phyloP scores from a whole-genome alignment of 2,113 vertebrate genomes.

The Grammatotria lemairii region DNA sequence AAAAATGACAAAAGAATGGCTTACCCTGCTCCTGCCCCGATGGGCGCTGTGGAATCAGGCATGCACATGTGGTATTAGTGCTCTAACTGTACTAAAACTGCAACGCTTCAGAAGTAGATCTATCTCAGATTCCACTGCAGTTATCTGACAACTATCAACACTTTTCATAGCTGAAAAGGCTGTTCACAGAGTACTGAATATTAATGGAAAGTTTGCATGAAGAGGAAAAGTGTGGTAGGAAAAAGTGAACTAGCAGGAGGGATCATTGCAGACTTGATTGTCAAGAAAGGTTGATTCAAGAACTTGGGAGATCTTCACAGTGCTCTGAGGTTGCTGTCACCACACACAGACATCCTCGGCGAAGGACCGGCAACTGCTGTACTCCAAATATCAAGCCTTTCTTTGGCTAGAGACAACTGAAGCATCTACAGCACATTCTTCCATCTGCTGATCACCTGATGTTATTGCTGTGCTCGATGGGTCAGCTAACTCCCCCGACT shows the following conservation, averaged over 20 bases:
- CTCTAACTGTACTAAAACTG: neutral
- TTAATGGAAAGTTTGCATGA: neutral
- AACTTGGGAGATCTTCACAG: neutral
- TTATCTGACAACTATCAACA: neutral
- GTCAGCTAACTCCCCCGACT: neutral
- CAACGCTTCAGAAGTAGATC: neutral
- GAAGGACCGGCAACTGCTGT: neutral
- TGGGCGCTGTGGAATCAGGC: accelerated
- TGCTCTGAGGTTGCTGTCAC: neutral
- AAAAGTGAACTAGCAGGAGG: neutral
- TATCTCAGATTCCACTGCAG: neutral
- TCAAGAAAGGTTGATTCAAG: neutral
- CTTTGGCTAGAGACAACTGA: neutral
- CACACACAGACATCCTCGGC: neutral
- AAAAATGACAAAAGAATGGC: neutral
- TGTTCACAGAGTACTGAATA: neutral
- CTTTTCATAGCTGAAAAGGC: neutral
- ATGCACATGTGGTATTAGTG: neutral
- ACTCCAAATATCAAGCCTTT: neutral
- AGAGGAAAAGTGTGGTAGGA: neutral
- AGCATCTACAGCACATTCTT: neutral
- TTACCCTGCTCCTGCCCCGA: neutral
- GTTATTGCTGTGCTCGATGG: neutral
- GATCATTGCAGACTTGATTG: neutral
- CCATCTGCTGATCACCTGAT: neutral